Evolutionary conservation across 2,113 vertebrate genomes (phyloP), one percentile per base, ranked within the genome.

Genomic region (Periophthalmodon schlosseri): DNA sequence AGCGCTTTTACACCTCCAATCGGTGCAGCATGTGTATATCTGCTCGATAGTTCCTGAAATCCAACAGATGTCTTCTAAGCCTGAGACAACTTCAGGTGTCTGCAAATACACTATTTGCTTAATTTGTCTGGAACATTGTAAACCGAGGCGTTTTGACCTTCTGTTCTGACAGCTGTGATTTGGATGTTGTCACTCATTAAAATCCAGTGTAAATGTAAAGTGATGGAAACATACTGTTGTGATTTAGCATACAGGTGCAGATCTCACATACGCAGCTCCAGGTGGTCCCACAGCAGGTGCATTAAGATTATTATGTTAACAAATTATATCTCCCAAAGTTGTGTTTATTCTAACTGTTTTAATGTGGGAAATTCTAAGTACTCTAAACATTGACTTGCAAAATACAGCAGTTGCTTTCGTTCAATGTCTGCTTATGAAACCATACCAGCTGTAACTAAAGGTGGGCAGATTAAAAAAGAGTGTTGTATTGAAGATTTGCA

Each of bases 61-160:
- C 46, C 39, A 77, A 75, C 75, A 78, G 78, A 81, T 76, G 84
- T 69, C 70, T 78, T 36, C 4, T 16, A 60, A 67, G 58, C 68
- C 47, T 72, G 50, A 24, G 54, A 12, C 1, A 58, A 72, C 69
- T 67, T 50, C 72, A 85, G 74, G 68, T 80, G 60, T 44, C 11
- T 14, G 1, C 56, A 76, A 71, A 52, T 23, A 61, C 13, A 2
- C n/a, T 13, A 33, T 0, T 36, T 20, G 33, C 18, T 39, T 39
- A 7, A 65, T 65, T 65, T 65, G 63, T 39, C 63, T 65, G 61
- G 16, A 65, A 65, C 63, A 20, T 39, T 36, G 18, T 39, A 36
- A 65, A n/a, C 3, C 2, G 18, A 20, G 34, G 18, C 2, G 18
- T 11, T 65, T 39, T 65, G 63, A 65, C 63, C 18, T 39, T 39